phyloP scores from a whole-genome alignment of 2,113 vertebrate genomes.

The Asarcornis scutulata region DNA sequence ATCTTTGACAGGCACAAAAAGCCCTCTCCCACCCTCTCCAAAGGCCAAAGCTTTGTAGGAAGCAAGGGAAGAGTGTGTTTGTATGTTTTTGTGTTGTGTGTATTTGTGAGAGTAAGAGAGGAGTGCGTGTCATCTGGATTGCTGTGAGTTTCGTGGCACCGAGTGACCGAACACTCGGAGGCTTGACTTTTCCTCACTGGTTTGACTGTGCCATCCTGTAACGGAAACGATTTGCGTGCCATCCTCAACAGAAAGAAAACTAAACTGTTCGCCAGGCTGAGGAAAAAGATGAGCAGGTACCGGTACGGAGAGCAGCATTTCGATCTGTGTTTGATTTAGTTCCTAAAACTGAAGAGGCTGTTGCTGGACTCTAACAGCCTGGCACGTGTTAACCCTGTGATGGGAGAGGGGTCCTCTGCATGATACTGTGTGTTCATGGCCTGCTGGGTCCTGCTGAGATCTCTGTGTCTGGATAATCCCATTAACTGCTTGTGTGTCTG shows the following conservation, averaged over 20 bases:
- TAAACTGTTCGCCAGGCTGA: conserved; percentile 85
- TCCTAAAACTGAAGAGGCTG: conserved; percentile 48
- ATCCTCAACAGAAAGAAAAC: conserved; percentile 85
- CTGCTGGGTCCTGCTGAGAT: conserved; percentile 43
- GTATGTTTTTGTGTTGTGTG: too few relatives aligned
- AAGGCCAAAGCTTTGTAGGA: not conserved
- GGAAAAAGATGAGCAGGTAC: conserved; percentile 86
- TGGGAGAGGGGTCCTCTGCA: conserved; percentile 53
- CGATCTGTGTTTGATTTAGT: not conserved
- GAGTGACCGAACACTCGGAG: not conserved
- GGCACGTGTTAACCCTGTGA: conserved; percentile 62
- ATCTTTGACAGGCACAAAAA: not conserved
- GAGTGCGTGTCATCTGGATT: not conserved
- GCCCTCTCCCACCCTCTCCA: not conserved
- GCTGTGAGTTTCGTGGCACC: not conserved
- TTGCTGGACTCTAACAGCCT: conserved; percentile 68
- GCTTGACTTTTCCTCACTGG: conserved; percentile 43
- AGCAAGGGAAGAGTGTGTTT: rapidly evolving
- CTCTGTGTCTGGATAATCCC: conserved; percentile 59
- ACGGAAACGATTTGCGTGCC: conserved; percentile 62
- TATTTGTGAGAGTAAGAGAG: not conserved
- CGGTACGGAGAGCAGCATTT: conserved; percentile 53
- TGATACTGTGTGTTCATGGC: conserved; percentile 24
- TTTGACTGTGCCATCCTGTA: conserved; percentile 58
- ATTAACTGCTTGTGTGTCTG: conserved; percentile 60